Evolutionary conservation across 2,113 vertebrate genomes (phyloP).

Genomic region (Malurus alboscapulatus): DNA sequence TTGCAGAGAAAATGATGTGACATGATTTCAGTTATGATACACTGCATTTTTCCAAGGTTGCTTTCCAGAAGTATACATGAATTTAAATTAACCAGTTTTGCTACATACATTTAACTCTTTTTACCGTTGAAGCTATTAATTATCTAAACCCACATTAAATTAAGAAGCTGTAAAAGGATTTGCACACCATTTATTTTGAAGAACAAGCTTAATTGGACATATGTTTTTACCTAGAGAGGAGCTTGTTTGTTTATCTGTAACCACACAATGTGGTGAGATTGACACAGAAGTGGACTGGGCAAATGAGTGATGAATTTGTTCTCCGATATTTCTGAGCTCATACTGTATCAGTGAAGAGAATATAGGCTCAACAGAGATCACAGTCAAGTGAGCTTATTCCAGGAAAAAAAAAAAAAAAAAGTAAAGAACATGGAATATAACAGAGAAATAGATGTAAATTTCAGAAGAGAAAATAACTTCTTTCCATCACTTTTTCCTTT

Average conservation of each 20-base stretch:
- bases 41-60: background rate
- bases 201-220: background rate
- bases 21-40: background rate
- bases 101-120: background rate
- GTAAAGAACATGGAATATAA: background rate
- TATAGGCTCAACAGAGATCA: background rate
- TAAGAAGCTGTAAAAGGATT: background rate
- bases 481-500: background rate
- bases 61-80: background rate
- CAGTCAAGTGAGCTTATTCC: background rate
- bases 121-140: background rate
- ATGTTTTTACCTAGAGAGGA: background rate
- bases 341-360: background rate
- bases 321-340: background rate
- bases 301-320: background rate
- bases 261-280: background rate
- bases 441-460: background rate
- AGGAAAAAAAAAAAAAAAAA: background rate
- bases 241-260: background rate
- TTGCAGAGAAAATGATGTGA: background rate
- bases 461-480: background rate
- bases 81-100: background rate
- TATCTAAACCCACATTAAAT: background rate
- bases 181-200: background rate
- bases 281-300: background rate